Base-by-base conservation (phyloP, 1,140 invertebrate genomes). In the Drosophila setifemur region DNA sequence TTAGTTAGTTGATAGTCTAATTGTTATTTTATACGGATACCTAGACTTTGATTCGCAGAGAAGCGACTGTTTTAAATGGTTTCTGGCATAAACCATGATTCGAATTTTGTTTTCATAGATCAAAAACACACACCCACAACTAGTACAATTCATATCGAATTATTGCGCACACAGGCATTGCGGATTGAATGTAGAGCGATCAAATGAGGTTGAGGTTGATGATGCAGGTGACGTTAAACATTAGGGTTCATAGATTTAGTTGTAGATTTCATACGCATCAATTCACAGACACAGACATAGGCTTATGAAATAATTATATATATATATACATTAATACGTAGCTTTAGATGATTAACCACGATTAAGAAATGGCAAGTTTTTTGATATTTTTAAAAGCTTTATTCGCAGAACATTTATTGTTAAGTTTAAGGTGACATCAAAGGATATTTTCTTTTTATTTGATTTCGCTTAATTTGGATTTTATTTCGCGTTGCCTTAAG, bases 1-100 rank as follows among this genome's bases (percentile, higher is more conserved):
- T 87, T 87, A 82, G 79, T 88, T 86, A 86, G 79, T 88, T 77
- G 26, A 50, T 87, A 87, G 55, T 70, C 55, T 73, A 82, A 88
- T 87, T 82, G 82, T 87, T 86, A 77, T 87, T 88, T 77, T 87
- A 73, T 76, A 69, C 57, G 39, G 43, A 72, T 64, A 73, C 53
- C 64, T 28, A 55, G 49, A 58, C 55, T 68, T 55, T 67, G 64
- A 42, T 43, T 33, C 1, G 37, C 12, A 45, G 19, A 23, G 11
- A 39, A 48, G 63, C 74, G 70, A 72, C 52, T 77, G 70, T 58
- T 54, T 54, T n/a, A 72, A 72, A 72, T 72, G 69, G 67, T 72
- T 72, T 72, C 69, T 72, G 66, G 50, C 68, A 61, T 60, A 28
- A 70, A 71, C 55, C 69, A 64, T 48, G 26, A 73, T 39, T 66